Conservation (phyloP, 2,797 vertebrate species). For the Catostomus latipinnis region DNA sequence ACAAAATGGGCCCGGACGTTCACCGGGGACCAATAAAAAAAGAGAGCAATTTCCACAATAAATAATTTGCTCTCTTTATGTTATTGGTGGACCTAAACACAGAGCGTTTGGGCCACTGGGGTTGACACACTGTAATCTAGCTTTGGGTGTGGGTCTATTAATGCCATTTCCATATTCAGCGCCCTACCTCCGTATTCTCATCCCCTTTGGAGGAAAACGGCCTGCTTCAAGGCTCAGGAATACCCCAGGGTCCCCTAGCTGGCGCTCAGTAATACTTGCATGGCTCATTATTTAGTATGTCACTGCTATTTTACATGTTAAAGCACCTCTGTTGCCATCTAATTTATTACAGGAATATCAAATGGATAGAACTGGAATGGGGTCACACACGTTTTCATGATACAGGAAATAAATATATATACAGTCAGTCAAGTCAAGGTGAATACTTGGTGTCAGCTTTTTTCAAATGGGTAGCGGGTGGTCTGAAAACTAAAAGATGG, state of each 20-base stretch:
- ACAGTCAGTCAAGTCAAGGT: constrained; percentile 85
- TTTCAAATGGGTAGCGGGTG: constrained; percentile 44
- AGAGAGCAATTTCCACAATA: constrained; percentile 75
- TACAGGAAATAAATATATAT: constrained; percentile 76
- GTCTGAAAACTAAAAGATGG: constrained; percentile 54
- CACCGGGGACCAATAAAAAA: constrained; percentile 75
- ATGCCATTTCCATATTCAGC: constrained; percentile 84
- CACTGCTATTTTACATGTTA: constrained; percentile 88
- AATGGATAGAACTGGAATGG: constrained; percentile 77
- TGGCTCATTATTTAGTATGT: constrained; percentile 88
- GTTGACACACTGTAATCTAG: constrained; percentile 79
- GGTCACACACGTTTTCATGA: constrained; percentile 77
- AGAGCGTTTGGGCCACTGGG: constrained; percentile 65
- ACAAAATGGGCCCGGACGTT: constrained; percentile 68
- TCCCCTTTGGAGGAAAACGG: constrained; percentile 60
- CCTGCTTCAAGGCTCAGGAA: constrained; percentile 71
- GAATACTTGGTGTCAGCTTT: constrained; percentile 78
- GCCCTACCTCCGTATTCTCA: constrained; percentile 42
- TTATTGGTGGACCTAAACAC: constrained; percentile 73
- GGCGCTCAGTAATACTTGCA: constrained; percentile 77
- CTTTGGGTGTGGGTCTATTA: constrained; percentile 81
- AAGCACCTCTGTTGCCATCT: constrained; percentile 79
- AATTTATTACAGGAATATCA: constrained; percentile 84
- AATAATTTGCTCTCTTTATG: constrained; percentile 69
- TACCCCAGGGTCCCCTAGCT: constrained; percentile 77